A percentile compares a stretch with the other conserved stretches of the same genome.
These are phyloP conservation scores for Podarcis lilfordi DNA, from an alignment of 2,797 vertebrate species.

Conservation along the genomic window DNA sequence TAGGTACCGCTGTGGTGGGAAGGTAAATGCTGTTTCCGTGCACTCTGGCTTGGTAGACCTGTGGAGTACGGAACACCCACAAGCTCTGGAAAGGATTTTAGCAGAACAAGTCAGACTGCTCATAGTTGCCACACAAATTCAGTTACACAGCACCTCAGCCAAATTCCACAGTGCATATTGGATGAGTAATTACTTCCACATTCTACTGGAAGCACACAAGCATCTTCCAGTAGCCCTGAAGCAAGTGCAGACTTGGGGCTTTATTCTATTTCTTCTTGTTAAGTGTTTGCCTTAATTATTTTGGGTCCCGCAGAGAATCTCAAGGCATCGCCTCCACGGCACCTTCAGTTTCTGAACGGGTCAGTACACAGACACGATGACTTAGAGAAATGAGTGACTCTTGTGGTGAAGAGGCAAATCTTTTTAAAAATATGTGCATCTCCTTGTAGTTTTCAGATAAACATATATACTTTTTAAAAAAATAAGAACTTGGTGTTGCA, in stretches of 20 bases:
- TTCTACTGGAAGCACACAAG: conserved; percentile 39
- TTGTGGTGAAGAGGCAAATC: neutral
- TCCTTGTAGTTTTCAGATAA: neutral
- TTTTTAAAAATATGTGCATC: neutral
- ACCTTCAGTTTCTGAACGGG: neutral
- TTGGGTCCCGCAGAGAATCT: conserved; percentile 48
- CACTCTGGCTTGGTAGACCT: conserved; percentile 15
- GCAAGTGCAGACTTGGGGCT: conserved; percentile 46
- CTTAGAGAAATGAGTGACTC: neutral
- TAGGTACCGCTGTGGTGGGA: too few species aligned
- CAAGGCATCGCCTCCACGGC: conserved; percentile 40
- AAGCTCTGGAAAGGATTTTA: conserved; percentile 5
- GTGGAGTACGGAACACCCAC: conserved; percentile 7
- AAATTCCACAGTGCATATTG: conserved; percentile 26
- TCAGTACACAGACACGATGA: neutral
- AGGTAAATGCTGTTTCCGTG: too few species aligned
- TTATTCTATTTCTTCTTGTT: conserved; percentile 50
- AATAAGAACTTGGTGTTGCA: neutral
- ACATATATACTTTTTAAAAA: neutral
- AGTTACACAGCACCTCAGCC: conserved; percentile 35
- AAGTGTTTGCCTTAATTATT: conserved; percentile 66
- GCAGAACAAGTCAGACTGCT: conserved; percentile 15
- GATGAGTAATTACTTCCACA: conserved; percentile 58
- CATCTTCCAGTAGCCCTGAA: conserved; percentile 46
- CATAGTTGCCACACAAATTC: conserved; percentile 61